phyloP scores from a whole-genome alignment of 1,140 invertebrate species.

The Sycobia sp. region DNA sequence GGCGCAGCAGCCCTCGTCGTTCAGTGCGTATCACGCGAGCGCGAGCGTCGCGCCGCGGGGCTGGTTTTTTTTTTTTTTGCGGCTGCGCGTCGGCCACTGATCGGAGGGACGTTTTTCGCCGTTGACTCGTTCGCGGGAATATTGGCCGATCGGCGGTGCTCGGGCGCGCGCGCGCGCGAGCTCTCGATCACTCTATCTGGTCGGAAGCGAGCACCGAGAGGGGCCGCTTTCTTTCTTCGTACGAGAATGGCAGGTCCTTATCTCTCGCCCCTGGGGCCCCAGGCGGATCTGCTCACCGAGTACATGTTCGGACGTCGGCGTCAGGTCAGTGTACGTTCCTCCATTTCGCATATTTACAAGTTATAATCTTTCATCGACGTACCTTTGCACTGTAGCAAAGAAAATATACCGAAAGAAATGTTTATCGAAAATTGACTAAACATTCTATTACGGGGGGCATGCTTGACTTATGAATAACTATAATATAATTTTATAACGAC shows the following conservation, averaged over 20 bases:
- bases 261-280: conserved; percentile 73
- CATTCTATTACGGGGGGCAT: too few relatives aligned
- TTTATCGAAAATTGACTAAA: too few relatives aligned
- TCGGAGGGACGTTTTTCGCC: too few relatives aligned
- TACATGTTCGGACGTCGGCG: conserved; percentile 89
- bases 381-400: too few relatives aligned
- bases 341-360: conserved; percentile 8
- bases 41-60: neutral
- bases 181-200: neutral
- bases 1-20: neutral
- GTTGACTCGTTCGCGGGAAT: too few relatives aligned
- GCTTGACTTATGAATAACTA: too few relatives aligned
- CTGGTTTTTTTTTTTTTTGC: too few relatives aligned
- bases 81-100: too few relatives aligned
- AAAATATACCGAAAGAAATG: too few relatives aligned
- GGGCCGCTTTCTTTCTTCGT: neutral
- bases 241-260: conserved; percentile 85
- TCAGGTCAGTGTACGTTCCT: conserved; percentile 69
- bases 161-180: neutral
- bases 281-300: conserved; percentile 83
- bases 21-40: neutral
- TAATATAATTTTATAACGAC: too few relatives aligned
- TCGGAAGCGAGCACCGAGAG: neutral
- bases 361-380: neutral
- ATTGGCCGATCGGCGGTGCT: too few relatives aligned